Percentiles rank a stretch among this genome's conserved stretches.
Evolutionary conservation across 2,888 invertebrate genomes (phyloP).

Genomic region (Thyatira batis): DNA sequence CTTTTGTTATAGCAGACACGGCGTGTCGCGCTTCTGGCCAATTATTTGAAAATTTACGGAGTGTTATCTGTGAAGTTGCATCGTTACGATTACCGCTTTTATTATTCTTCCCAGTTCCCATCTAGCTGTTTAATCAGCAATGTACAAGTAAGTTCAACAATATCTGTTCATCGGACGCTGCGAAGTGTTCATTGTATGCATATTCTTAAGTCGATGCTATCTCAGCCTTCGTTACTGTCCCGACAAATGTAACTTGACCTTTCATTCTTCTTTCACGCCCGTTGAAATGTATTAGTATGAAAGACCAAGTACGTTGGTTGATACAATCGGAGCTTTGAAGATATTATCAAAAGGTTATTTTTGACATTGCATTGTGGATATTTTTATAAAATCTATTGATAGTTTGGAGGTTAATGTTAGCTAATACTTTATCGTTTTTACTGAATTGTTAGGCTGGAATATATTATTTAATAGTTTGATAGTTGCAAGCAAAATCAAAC

Average conservation of each 20-base stretch:
- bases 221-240: constrained; percentile 25
- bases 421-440: not conserved
- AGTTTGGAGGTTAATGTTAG: not conserved
- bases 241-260: constrained; percentile 21
- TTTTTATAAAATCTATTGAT: not conserved
- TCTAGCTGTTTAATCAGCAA: constrained; percentile 37
- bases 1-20: constrained; percentile 23
- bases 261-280: constrained; percentile 5
- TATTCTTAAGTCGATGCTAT: constrained; percentile 32
- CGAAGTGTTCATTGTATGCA: constrained; percentile 46
- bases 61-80: not conserved
- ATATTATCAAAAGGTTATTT: constrained; percentile 5
- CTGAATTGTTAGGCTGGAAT: too few species aligned
- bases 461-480: too few species aligned
- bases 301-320: not conserved
- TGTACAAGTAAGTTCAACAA: constrained; percentile 37
- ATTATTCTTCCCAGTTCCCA: constrained; percentile 24
- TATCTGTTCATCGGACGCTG: constrained; percentile 28
- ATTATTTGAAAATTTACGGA: constrained; percentile 35
- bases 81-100: constrained; percentile 20
- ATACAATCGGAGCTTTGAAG: not conserved
- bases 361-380: not conserved
- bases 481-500: too few species aligned
- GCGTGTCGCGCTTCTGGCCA: constrained; percentile 32
- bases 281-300: not conserved